Percentiles rank a stretch among this genome's conserved stretches.
Conservation (phyloP, 2,113 vertebrate species). For the Ailurus styani region DNA sequence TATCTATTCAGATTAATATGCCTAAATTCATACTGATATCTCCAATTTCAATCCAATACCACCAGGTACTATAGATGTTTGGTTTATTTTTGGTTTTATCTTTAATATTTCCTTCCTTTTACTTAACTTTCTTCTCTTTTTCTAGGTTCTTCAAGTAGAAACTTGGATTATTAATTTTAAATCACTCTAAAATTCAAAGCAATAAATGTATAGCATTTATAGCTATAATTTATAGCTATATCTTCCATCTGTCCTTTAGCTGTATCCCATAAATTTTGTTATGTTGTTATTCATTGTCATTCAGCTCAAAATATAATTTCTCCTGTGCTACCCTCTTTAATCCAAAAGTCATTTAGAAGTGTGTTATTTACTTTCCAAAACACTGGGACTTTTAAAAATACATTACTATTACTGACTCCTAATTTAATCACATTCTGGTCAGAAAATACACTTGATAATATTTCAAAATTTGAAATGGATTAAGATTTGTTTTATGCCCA, state of each 20-base stretch:
- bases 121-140: background rate
- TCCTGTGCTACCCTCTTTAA: background rate
- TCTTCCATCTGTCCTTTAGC: background rate
- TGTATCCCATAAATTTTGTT: background rate
- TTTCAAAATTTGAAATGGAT: background rate
- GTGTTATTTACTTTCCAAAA: background rate
- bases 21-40: background rate
- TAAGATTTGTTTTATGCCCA: background rate
- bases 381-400: background rate
- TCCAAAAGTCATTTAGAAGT: background rate
- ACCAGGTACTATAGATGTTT: background rate
- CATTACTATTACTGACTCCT: background rate
- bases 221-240: background rate
- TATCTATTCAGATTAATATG: background rate
- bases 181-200: background rate
- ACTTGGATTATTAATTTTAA: background rate
- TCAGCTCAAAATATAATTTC: background rate
- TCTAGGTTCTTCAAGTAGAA: background rate
- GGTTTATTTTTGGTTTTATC: background rate
- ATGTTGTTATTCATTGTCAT: background rate
- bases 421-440: background rate
- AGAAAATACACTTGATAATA: background rate
- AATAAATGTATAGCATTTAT: background rate
- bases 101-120: background rate
- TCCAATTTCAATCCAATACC: background rate